These are phyloP conservation scores for Peromyscus aztecus DNA, from an alignment of 2,797 vertebrate genomes.

Conservation along the genomic window DNA sequence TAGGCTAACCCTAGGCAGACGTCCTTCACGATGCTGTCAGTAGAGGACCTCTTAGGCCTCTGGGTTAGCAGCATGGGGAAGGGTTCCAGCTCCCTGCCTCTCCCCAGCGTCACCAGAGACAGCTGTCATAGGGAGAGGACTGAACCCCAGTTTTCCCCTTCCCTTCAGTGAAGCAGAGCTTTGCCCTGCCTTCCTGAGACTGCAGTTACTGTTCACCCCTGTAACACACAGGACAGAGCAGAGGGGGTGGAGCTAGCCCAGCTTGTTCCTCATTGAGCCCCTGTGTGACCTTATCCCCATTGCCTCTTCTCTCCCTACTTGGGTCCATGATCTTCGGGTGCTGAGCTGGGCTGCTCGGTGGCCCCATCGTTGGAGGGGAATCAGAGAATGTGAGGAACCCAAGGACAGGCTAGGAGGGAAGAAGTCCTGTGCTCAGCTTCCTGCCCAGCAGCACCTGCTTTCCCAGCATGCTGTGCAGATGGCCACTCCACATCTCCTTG, in stretches of 20 bases:
- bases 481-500: neutral
- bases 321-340: neutral
- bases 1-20: neutral
- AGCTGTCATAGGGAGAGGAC: rapidly evolving
- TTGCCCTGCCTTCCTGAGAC: neutral
- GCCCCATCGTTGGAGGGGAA: rapidly evolving
- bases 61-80: too few species aligned
- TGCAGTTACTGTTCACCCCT: too few species aligned
- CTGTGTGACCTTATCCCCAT: rapidly evolving
- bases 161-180: rapidly evolving
- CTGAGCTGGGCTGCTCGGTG: neutral
- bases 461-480: slow-evolving; percentile 22
- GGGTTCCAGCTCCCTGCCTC: neutral
- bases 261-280: neutral
- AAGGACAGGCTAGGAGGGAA: neutral
- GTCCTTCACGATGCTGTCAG: rapidly evolving
- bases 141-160: rapidly evolving
- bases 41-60: neutral
- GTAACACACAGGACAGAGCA: rapidly evolving
- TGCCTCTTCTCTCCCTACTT: neutral
- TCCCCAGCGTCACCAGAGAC: neutral
- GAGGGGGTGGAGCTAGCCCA: neutral
- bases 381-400: neutral
- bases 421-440: slow-evolving; percentile 18
- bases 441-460: slow-evolving; percentile 2